Evolutionary conservation across 2,113 vertebrate genomes (phyloP).

Genomic region (Tachuris rubrigastra): DNA sequence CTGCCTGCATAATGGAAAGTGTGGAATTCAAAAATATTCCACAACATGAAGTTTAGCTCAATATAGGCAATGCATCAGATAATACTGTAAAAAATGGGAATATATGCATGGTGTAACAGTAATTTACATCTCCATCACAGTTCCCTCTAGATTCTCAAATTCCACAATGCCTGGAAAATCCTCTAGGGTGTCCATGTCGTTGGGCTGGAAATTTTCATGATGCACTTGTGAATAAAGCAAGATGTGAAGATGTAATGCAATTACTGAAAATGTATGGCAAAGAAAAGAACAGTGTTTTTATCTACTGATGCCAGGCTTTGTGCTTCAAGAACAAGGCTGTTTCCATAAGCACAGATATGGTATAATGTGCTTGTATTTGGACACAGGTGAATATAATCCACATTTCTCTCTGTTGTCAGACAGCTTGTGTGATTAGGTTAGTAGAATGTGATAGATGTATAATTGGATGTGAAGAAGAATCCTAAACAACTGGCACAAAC

Average conservation of each 20-base stretch:
- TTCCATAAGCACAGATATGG: neutral
- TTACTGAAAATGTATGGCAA: neutral
- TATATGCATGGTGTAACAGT: neutral
- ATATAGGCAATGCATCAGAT: neutral
- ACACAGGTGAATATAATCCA: neutral
- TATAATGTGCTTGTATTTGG: neutral
- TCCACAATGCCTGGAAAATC: neutral
- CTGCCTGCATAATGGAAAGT: neutral
- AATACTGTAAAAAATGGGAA: neutral
- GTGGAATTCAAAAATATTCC: neutral
- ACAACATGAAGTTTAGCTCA: neutral
- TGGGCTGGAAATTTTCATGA: neutral
- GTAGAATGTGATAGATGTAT: neutral
- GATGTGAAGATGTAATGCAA: neutral
- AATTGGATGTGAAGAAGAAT: neutral
- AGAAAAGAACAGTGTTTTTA: neutral
- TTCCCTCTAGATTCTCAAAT: neutral
- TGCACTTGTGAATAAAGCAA: neutral
- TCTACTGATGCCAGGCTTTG: neutral
- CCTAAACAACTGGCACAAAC: neutral
- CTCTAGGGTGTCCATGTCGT: neutral
- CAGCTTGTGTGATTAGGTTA: neutral
- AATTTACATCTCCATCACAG: constrained; percentile 14
- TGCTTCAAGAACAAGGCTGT: neutral
- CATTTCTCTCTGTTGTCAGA: neutral